These are phyloP conservation scores for Beroe forskalii DNA, from an alignment of 37 sponge, comb jelly and placozoan genomes.

Conservation along the genomic window DNA sequence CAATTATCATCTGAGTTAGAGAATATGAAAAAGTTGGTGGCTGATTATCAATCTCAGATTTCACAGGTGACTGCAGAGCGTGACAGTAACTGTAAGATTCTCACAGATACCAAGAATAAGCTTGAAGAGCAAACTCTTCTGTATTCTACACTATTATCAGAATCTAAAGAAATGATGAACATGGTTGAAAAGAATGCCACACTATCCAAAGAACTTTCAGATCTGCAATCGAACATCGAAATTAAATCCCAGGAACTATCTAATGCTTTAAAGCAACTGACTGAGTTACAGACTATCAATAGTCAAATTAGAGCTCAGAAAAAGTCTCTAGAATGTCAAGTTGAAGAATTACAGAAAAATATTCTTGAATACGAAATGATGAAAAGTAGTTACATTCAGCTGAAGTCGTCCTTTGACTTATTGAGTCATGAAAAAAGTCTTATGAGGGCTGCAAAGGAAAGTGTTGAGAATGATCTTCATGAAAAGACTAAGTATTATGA, in stretches of 20 bases:
- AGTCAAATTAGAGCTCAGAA: not conserved
- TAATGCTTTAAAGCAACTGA: not conserved
- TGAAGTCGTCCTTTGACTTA: not conserved
- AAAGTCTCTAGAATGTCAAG: not conserved
- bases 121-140: not conserved
- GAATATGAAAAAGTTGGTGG: not conserved
- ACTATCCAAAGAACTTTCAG: not conserved
- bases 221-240: not conserved
- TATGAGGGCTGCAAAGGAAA: not conserved
- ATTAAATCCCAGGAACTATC: not conserved
- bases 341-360: conserved; percentile 15
- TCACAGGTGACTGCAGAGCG: not conserved
- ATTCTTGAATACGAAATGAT: conserved; percentile 42
- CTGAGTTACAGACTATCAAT: not conserved
- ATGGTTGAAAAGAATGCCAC: not conserved
- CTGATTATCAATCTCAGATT: not conserved
- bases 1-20: not conserved
- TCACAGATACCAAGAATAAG: not conserved
- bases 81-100: not conserved
- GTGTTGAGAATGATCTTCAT: not conserved
- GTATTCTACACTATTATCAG: not conserved
- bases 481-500: not conserved
- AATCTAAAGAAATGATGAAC: not conserved
- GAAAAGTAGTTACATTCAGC: conserved; percentile 17
- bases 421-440: not conserved